Conservation (phyloP, 2,113 vertebrate species). For the Stegastes partitus region DNA sequence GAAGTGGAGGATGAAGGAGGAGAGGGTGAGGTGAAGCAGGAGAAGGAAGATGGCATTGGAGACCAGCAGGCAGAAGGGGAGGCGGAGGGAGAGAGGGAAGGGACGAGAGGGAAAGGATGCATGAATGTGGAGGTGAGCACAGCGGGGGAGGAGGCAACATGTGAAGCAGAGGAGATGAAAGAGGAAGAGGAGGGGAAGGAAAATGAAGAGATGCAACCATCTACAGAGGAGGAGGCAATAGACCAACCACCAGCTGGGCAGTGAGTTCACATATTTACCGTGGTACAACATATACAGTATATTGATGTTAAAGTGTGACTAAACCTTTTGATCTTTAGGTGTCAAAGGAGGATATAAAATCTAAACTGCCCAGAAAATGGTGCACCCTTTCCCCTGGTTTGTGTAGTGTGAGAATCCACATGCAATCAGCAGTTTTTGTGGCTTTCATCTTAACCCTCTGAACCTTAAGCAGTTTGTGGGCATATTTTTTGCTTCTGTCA, state of each 20-base stretch:
- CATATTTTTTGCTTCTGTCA: too few relatives aligned
- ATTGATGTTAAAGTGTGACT: background rate
- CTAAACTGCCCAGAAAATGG: background rate
- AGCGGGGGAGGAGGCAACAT: conserved; percentile 28
- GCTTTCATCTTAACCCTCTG: too few relatives aligned
- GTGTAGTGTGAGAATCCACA: too few relatives aligned
- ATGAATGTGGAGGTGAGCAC: conserved; percentile 45
- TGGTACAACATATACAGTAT: background rate
- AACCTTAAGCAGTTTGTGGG: too few relatives aligned
- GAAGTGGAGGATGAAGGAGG: conserved; percentile 43
- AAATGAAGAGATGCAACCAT: conserved; percentile 40
- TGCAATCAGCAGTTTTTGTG: too few relatives aligned
- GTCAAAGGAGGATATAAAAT: background rate
- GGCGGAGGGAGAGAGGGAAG: conserved; percentile 46
- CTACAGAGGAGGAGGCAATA: conserved; percentile 43
- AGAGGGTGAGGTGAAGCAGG: conserved; percentile 49
- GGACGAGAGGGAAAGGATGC: conserved; percentile 33
- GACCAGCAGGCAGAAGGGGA: conserved; percentile 45
- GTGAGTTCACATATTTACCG: conserved; percentile 55
- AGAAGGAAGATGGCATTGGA: conserved; percentile 16
- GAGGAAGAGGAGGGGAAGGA: conserved; percentile 50
- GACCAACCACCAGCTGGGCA: conserved; percentile 48
- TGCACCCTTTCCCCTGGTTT: too few relatives aligned
- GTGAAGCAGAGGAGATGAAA: conserved; percentile 44
- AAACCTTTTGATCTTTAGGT: conserved; percentile 11